phyloP scores from a whole-genome alignment of 1,140 invertebrate genomes.

The Rhysida immarginata region DNA sequence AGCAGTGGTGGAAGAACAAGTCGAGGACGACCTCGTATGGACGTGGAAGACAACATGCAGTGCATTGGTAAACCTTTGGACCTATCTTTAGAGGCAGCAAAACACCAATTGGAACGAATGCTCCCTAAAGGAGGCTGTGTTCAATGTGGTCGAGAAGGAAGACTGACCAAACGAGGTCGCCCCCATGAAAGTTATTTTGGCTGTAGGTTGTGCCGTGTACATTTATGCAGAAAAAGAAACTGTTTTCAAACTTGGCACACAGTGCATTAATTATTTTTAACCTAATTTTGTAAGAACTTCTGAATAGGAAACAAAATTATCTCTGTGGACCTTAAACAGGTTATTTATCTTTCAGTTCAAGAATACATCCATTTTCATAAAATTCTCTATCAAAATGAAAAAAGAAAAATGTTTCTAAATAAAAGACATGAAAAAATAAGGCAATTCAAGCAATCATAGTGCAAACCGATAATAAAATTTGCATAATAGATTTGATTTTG shows the following conservation, averaged over 20 bases:
- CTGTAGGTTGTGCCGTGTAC: slow-evolving; percentile 9
- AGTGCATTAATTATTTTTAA: neutral
- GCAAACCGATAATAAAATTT: too few relatives aligned
- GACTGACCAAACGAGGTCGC: slow-evolving; percentile 10
- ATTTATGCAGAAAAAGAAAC: slow-evolving; percentile 11
- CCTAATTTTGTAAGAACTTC: neutral
- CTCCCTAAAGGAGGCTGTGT: slow-evolving; percentile 12
- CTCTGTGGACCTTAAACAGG: too few relatives aligned
- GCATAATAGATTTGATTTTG: too few relatives aligned
- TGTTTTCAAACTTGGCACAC: slow-evolving; percentile 12
- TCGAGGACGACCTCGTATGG: neutral
- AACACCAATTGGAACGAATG: slow-evolving; percentile 8
- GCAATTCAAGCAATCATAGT: too few relatives aligned
- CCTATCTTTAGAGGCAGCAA: slow-evolving; percentile 2
- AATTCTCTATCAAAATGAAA: too few relatives aligned
- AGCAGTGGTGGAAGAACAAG: neutral
- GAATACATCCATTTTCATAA: too few relatives aligned
- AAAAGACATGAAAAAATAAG: too few relatives aligned
- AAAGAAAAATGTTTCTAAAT: too few relatives aligned
- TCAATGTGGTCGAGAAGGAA: slow-evolving; percentile 11
- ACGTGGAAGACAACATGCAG: neutral
- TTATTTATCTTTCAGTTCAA: too few relatives aligned
- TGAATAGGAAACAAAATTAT: neutral
- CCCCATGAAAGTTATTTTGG: slow-evolving; percentile 13
- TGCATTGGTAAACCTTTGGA: neutral